Percentiles rank a stretch among this genome's conserved stretches.
Conservation (phyloP, 2,797 vertebrate species). For the Sebastes cheni region DNA sequence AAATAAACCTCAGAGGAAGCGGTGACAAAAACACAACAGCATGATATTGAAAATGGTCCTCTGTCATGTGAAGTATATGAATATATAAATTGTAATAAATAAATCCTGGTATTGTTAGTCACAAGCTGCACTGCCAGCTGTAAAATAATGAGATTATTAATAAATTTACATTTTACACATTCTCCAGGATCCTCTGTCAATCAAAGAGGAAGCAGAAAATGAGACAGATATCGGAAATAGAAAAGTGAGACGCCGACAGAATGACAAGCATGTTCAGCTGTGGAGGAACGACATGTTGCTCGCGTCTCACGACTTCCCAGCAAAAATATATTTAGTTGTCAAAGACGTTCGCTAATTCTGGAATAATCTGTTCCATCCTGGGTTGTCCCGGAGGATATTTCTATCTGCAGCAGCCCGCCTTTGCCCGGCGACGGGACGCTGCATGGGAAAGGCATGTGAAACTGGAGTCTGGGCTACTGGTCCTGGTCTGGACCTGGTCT, state of each 20-base stretch:
- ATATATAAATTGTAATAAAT: not conserved
- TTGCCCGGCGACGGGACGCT: slow-evolving; percentile 34
- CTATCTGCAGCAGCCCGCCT: slow-evolving; percentile 54
- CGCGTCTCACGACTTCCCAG: slow-evolving; percentile 35
- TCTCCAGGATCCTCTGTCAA: slow-evolving; percentile 57
- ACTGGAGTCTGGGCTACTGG: slow-evolving; percentile 60
- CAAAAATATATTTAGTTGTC: slow-evolving; percentile 71
- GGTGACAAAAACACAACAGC: too few relatives aligned
- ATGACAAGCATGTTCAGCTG: slow-evolving; percentile 70
- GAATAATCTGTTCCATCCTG: slow-evolving; percentile 73
- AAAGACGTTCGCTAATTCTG: slow-evolving; percentile 81
- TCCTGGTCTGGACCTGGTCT: slow-evolving; percentile 27
- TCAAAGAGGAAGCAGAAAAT: slow-evolving; percentile 51
- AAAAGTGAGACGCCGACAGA: slow-evolving; percentile 46
- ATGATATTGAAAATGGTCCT: too few relatives aligned
- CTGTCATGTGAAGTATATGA: not conserved
- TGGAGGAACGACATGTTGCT: slow-evolving; percentile 44
- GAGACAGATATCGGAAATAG: slow-evolving; percentile 50
- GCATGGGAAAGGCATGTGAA: slow-evolving; percentile 77
- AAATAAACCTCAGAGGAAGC: too few relatives aligned
- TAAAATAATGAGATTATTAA: slow-evolving; percentile 48
- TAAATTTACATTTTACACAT: slow-evolving; percentile 51
- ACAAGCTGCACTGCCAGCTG: slow-evolving; percentile 27
- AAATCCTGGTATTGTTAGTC: not conserved
- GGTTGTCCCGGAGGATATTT: slow-evolving; percentile 74